Evolutionary conservation across 2,888 invertebrate genomes (phyloP), one percentile per base, ranked within the genome.

Genomic region (Trissoscelio sp.): DNA sequence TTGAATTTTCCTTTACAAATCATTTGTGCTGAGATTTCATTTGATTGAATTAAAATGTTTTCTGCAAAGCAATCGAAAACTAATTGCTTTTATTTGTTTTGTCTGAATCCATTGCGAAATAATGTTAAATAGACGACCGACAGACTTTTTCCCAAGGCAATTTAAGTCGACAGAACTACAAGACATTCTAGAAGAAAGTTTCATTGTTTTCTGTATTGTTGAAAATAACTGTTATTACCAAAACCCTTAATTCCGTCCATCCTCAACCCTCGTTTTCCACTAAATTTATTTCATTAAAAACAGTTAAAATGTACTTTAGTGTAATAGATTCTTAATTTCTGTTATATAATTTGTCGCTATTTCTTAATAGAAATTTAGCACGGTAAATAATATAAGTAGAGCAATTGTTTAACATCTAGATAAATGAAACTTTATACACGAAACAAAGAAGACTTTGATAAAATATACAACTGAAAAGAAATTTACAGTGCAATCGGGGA

Each of bases 131-230:
- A 53, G 39, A 39, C 42, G 60, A 37, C 42, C 20, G 53, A 69
- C 39, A 53, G 69, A 60, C 66, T 60, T 58, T 58, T 60, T 75
- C 67, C 69, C 34, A 67, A 69, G 67, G 53, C 60, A 77, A 77
- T 77, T 77, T 69, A 67, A 69, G 58, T 60, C 60, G 60, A 69
- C 67, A 69, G 46, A 58, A 58, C 44, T 58, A 60, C 24, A 51
- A 69, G 58, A 77, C 53, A 69, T 69, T 66, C 42, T 44, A 53
- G 20, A 69, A 69, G 69, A 69, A 60, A 77, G 60, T 77, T 77
- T 77, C 60, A 67, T 77, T 53, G 77, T 77, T 69, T 77, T 60
- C 60, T 44, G 60, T 77, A 53, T 69, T 58, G 44, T 69, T 57
- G 37, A 51, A 60, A 51, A 75, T 75, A 67, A 67, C 66, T 58